A percentile compares a stretch with the other conserved stretches of the same genome.
Conservation (phyloP, 1,140 invertebrate species). For the Drosophila bocqueti region DNA sequence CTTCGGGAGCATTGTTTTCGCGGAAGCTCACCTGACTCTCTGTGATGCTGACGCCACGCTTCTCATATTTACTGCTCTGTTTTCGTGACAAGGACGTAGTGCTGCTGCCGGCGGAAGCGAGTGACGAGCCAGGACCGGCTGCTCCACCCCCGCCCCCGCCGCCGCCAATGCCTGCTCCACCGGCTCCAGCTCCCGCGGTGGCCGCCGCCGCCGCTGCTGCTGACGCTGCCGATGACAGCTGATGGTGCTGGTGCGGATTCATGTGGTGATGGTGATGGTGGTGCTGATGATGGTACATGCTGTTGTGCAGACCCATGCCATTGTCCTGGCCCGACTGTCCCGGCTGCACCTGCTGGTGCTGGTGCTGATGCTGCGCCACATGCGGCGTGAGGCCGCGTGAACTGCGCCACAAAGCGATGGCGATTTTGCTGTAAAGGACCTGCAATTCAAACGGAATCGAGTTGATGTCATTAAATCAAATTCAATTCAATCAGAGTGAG, state of each 20-base stretch:
- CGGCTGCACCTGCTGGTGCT: constrained; percentile 50
- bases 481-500: background rate
- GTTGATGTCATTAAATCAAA: constrained; percentile 16
- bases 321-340: constrained; percentile 60
- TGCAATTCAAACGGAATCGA: constrained; percentile 66
- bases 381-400: constrained; percentile 87
- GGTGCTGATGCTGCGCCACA: constrained; percentile 69
- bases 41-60: constrained; percentile 79
- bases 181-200: constrained; percentile 10
- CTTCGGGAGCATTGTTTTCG: constrained; percentile 20
- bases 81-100: constrained; percentile 74
- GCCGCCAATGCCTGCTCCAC: background rate
- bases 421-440: constrained; percentile 90
- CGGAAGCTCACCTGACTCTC: constrained; percentile 81
- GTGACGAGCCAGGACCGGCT: constrained; percentile 37
- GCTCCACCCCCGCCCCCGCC: background rate
- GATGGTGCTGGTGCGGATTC: constrained; percentile 61
- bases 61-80: constrained; percentile 84
- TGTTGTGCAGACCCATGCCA: constrained; percentile 76
- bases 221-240: constrained; percentile 42
- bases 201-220: constrained; percentile 12
- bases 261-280: constrained; percentile 54
- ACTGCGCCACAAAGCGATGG: constrained; percentile 90
- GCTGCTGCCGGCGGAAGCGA: constrained; percentile 64
- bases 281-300: constrained; percentile 80